Percentiles rank a stretch among this genome's conserved stretches.
Evolutionary conservation across 2,113 vertebrate genomes (phyloP).

Genomic region (Irena cyanogastra): DNA sequence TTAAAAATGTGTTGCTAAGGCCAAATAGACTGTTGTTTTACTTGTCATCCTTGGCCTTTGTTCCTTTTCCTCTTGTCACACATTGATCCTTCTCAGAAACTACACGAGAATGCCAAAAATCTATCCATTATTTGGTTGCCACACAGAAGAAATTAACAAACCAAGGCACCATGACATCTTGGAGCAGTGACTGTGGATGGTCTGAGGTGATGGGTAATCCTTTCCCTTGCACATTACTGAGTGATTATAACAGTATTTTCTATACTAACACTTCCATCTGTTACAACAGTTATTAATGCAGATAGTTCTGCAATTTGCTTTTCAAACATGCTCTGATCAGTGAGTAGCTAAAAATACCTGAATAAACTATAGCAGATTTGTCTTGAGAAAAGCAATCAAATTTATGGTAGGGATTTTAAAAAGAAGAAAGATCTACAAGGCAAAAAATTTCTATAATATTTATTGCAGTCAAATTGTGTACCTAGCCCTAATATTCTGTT

Average conservation of each 20-base stretch:
- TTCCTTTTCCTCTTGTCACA: neutral
- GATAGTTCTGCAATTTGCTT: neutral
- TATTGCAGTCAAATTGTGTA: neutral
- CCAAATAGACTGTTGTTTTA: neutral
- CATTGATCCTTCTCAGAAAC: neutral
- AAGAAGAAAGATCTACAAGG: neutral
- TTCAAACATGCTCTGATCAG: neutral
- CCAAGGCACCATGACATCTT: neutral
- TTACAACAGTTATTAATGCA: neutral
- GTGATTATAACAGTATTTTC: neutral
- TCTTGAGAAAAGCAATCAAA: neutral
- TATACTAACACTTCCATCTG: neutral
- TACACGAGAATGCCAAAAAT: neutral
- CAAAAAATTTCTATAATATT: neutral
- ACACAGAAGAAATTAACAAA: neutral
- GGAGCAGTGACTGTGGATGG: neutral
- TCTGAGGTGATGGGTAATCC: neutral
- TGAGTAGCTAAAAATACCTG: neutral
- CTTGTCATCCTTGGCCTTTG: neutral
- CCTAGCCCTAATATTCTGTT: neutral
- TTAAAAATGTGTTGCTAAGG: neutral
- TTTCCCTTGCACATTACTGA: neutral
- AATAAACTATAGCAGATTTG: neutral
- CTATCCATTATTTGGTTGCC: neutral
- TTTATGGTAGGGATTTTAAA: neutral